A percentile compares a stretch with the other conserved stretches of the same genome.
phyloP scores from a whole-genome alignment of 2,888 invertebrate genomes.

The Pollenia labialis region DNA sequence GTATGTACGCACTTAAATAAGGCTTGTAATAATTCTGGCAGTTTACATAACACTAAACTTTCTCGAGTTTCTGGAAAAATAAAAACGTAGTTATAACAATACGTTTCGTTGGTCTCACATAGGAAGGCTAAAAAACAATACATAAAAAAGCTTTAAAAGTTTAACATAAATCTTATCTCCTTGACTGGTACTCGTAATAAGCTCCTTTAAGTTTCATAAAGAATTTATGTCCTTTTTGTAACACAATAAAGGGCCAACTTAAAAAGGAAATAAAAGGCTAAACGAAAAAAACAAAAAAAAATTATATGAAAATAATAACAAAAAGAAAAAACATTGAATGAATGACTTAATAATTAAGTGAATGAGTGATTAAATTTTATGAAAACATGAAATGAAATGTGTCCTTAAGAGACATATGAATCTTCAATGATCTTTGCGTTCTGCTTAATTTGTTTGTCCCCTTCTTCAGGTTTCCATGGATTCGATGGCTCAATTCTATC shows the following conservation, averaged over 20 bases:
- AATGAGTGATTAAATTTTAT: slow-evolving; percentile 11
- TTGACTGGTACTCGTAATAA: background rate
- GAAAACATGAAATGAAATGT: slow-evolving; percentile 30
- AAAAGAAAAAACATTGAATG: background rate
- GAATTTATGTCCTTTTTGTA: background rate
- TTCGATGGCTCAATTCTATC: no score
- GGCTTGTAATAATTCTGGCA: no score
- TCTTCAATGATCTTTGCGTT: slow-evolving; percentile 27
- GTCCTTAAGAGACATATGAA: slow-evolving; percentile 36
- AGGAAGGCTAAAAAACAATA: no score
- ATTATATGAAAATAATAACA: background rate
- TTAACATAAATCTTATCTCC: background rate
- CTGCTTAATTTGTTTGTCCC: no score
- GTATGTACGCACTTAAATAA: no score
- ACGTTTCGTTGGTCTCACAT: no score
- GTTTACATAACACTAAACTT: no score
- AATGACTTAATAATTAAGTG: background rate
- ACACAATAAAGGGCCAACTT: background rate
- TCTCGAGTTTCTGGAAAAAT: no score
- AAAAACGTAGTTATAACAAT: no score
- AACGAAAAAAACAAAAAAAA: background rate
- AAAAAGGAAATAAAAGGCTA: background rate
- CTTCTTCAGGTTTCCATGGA: no score
- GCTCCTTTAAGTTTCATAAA: background rate
- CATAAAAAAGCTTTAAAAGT: background rate